Conservation (phyloP, 2,888 invertebrate genomes). For the Marasmarcha lunaedactyla region DNA sequence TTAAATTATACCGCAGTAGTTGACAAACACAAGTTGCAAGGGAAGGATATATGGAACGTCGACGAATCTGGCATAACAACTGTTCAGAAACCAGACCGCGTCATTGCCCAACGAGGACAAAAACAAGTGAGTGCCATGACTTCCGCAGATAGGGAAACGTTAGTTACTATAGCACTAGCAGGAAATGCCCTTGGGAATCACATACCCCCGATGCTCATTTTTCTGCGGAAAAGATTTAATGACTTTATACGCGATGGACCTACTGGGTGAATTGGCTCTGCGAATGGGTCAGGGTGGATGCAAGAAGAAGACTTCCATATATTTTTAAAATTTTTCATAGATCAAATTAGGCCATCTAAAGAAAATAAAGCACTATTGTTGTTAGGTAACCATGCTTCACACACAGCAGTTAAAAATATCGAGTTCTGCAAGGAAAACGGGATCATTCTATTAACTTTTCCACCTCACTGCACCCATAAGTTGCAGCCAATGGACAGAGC, state of each 20-base stretch:
- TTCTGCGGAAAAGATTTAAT: constrained; percentile 23
- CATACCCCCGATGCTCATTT: constrained; percentile 21
- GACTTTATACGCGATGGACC: constrained; percentile 23
- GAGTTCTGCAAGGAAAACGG: constrained; percentile 16
- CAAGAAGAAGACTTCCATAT: constrained; percentile 16
- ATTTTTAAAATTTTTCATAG: constrained; percentile 12
- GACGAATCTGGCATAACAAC: constrained; percentile 35
- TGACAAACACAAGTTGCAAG: background rate
- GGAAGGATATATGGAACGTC: constrained; percentile 30
- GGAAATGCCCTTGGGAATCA: constrained; percentile 15
- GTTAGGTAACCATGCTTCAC: constrained; percentile 16
- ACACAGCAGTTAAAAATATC: constrained; percentile 15
- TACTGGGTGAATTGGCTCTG: constrained; percentile 12
- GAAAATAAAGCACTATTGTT: constrained; percentile 11
- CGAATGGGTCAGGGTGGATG: constrained; percentile 17
- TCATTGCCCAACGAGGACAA: constrained; percentile 28
- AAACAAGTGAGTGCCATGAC: constrained; percentile 32
- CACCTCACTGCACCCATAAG: constrained; percentile 29
- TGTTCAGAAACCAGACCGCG: constrained; percentile 30
- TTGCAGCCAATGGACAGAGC: constrained; percentile 28
- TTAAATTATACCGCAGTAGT: constrained; percentile 1
- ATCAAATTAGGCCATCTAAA: constrained; percentile 11
- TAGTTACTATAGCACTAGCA: constrained; percentile 17
- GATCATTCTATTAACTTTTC: constrained; percentile 19
- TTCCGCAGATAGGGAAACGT: constrained; percentile 24